These are phyloP conservation scores for Paradoxurus hermaphroditus DNA, from an alignment of 2,113 vertebrate genomes.

Conservation along the genomic window DNA sequence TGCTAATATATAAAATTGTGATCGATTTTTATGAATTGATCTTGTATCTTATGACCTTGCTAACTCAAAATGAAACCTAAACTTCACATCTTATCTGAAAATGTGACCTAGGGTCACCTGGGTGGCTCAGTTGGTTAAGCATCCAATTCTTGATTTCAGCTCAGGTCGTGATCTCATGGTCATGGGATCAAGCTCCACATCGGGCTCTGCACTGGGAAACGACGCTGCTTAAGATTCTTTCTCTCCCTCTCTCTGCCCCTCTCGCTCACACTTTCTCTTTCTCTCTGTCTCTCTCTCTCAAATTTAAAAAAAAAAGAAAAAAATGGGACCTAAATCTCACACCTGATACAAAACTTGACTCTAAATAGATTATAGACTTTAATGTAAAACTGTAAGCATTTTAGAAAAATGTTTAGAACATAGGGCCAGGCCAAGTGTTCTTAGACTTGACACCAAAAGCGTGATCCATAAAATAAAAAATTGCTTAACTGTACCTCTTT, in stretches of 20 bases:
- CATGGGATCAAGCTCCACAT: background rate
- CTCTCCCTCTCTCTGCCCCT: background rate
- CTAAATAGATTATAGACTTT: background rate
- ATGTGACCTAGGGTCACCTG: background rate
- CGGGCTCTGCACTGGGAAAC: background rate
- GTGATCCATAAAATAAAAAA: background rate
- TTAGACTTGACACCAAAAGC: background rate
- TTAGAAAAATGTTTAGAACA: constrained; percentile 16
- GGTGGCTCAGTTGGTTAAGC: background rate
- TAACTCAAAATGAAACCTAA: background rate
- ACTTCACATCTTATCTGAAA: background rate
- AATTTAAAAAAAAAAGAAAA: background rate
- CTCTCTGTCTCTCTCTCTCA: background rate
- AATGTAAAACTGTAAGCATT: background rate
- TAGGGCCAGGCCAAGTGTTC: background rate
- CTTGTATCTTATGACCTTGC: background rate
- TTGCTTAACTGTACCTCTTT: background rate
- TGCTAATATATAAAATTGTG: background rate
- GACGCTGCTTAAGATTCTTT: background rate
- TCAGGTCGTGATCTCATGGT: background rate
- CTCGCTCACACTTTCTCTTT: no score
- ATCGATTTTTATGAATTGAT: background rate
- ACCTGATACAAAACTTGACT: constrained; percentile 2
- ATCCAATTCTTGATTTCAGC: background rate
- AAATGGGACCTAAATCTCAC: background rate